Conservation (phyloP, 2,797 vertebrate species). For the Rhinella marina region DNA sequence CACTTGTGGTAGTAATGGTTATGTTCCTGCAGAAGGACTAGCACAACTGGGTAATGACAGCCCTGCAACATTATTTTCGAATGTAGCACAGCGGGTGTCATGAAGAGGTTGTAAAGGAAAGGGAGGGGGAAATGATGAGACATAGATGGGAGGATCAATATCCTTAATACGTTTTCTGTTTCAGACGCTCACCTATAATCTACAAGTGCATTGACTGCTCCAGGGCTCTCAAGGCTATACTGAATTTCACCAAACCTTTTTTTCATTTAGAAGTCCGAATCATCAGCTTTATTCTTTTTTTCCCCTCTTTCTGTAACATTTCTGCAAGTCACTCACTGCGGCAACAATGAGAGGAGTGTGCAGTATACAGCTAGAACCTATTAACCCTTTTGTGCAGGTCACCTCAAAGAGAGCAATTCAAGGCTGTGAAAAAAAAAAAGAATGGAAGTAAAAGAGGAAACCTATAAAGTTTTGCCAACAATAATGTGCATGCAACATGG, state of each 20-base stretch:
- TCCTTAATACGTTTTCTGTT: constrained; percentile 56
- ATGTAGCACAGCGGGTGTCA: constrained; percentile 58
- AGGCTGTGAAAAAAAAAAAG: too few relatives aligned
- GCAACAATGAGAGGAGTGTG: background rate
- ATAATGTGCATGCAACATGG: too few relatives aligned
- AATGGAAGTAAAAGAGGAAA: too few relatives aligned
- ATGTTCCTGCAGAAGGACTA: constrained; percentile 57
- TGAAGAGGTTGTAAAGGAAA: constrained; percentile 47
- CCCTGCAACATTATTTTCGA: constrained; percentile 55
- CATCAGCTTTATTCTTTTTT: constrained; percentile 19
- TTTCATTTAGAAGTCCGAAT: constrained; percentile 26
- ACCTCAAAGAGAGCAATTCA: background rate
- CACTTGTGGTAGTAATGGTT: constrained; percentile 61
- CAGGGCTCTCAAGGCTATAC: constrained; percentile 15
- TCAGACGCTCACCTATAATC: constrained; percentile 59
- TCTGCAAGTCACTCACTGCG: constrained; percentile 9
- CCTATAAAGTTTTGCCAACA: background rate
- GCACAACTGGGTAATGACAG: constrained; percentile 60
- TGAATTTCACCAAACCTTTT: constrained; percentile 24
- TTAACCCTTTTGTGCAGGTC: background rate
- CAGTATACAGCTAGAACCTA: background rate
- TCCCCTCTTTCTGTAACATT: background rate
- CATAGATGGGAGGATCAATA: constrained; percentile 55
- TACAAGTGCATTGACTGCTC: constrained; percentile 51
- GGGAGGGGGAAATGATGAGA: constrained; percentile 44